A percentile compares a stretch with the other conserved stretches of the same genome.
These are phyloP conservation scores for Lutraria lutraria DNA, from an alignment of 2,888 invertebrate species.

Conservation along the genomic window DNA sequence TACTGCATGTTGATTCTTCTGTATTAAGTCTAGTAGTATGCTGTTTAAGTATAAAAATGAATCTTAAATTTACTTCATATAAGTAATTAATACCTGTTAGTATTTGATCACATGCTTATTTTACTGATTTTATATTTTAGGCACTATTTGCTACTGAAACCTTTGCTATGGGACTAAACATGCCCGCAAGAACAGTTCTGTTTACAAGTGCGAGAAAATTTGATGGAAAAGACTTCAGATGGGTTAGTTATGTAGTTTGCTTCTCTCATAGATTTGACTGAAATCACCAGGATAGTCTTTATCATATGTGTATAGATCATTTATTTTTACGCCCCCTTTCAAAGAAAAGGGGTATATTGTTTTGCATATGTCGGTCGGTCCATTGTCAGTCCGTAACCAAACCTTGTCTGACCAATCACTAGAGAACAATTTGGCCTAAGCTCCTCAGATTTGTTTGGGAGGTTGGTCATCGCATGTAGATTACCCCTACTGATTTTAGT, in stretches of 20 bases:
- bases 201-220: constrained; percentile 98
- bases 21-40: too few relatives aligned
- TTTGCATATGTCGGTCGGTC: too few relatives aligned
- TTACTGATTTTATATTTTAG: constrained; percentile 82
- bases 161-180: constrained; percentile 99
- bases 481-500: too few relatives aligned
- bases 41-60: background rate
- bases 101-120: background rate
- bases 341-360: too few relatives aligned
- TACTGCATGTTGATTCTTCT: too few relatives aligned
- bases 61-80: background rate
- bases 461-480: too few relatives aligned
- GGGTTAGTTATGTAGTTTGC: constrained; percentile 89
- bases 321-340: too few relatives aligned
- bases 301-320: too few relatives aligned
- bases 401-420: too few relatives aligned
- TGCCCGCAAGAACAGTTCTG: constrained; percentile 99
- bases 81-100: background rate
- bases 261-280: background rate
- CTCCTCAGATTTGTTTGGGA: too few relatives aligned
- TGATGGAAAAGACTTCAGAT: constrained; percentile 98
- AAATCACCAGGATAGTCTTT: background rate
- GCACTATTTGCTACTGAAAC: constrained; percentile 99
- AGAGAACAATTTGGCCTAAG: too few relatives aligned
- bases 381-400: too few relatives aligned